Conservation (phyloP, 2,113 vertebrate species). For the Clarias batrachus region DNA sequence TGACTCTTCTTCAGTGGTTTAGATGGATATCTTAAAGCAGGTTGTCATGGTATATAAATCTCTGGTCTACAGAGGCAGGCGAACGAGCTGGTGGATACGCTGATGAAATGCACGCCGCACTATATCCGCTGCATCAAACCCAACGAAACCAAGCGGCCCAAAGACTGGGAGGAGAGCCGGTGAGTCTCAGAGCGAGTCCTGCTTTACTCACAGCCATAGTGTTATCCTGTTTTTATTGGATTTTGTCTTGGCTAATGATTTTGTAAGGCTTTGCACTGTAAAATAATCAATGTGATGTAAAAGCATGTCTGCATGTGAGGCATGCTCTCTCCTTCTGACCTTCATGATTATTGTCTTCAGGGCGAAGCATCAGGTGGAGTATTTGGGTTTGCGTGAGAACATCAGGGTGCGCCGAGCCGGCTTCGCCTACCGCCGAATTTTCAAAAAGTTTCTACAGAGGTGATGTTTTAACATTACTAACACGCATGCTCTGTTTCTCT, state of each 20-base stretch:
- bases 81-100: conserved; percentile 89
- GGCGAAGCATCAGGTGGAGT: conserved; percentile 92
- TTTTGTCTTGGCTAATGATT: background rate
- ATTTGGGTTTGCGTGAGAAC: conserved; percentile 91
- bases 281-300: background rate
- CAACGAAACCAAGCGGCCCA: conserved; percentile 92
- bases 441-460: conserved; percentile 92
- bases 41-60: background rate
- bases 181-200: conserved; percentile 54
- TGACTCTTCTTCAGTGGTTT: background rate
- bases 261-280: background rate
- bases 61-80: conserved; percentile 85
- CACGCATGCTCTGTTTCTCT: background rate
- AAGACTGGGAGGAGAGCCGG: conserved; percentile 98
- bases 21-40: background rate
- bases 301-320: background rate
- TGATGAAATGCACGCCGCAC: conserved; percentile 95
- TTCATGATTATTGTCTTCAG: conserved; percentile 58
- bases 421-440: conserved; percentile 88
- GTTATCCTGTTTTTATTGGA: background rate
- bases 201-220: background rate
- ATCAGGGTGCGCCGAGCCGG: conserved; percentile 90
- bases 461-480: conserved; percentile 54
- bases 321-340: background rate
- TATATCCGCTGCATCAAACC: conserved; percentile 98